Base-by-base conservation (phyloP, 2,797 vertebrate genomes). In the Limosa lapponica region DNA sequence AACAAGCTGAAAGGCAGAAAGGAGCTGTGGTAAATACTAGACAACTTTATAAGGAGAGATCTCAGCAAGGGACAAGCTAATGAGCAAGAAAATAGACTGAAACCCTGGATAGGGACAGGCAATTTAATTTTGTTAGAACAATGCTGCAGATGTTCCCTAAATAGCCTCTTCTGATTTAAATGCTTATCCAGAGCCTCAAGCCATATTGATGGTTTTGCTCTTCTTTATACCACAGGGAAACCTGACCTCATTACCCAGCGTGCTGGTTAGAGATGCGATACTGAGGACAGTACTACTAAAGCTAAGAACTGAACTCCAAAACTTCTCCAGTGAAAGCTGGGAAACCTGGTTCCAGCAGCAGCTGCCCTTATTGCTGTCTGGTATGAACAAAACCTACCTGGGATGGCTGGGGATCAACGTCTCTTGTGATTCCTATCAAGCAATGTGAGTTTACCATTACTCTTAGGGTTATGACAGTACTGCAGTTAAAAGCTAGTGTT, bases 351-450 rank as follows among this genome's bases (percentile, higher is more conserved):
- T 95, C 64, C 89, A 89, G 52, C 52, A 61, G 52, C 89, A 85
- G 34, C 51, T 94, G 44, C 71, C 84, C 44, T 51, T 83, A 18
- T 15, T 92, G 41, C 90, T 89, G 43, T 44, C 90, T 20, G 69
- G 77, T 49, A 78, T 89, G 48, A 93, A 82, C 57, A 66, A 77
- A 66, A 75, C 84, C n/a, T 39, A 75, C 9, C 65, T 92, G 34
- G 61, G 28, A 65, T 79, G 62, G 81, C 67, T 94, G 58, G 59
- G 48, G 24, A 90, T 44, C 18, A 71, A 91, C 34, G 1, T 91
- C 46, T 91, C 90, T 36, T 90, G 90, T 61, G 37, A 64, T n/a
- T 93, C 80, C 75, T 95, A 86, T 24, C 87, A 92, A 30, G 90
- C 80, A 41, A 79, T 90, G 92, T 89, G 86, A 90, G 92, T 92